Base-by-base conservation (phyloP, 2,797 vertebrate species). In the Enoplosus armatus region DNA sequence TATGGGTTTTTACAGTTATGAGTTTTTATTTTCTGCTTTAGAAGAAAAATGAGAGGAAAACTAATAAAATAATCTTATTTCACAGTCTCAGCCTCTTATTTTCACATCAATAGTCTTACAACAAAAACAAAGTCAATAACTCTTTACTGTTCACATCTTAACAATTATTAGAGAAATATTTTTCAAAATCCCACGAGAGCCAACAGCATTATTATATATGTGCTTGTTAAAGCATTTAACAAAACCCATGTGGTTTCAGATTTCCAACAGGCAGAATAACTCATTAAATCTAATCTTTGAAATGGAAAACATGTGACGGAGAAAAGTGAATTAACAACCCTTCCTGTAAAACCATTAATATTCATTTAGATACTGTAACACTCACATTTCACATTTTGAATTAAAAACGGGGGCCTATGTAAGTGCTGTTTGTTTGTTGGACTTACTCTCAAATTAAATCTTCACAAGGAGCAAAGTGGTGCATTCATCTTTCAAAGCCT, bases 281-380 rank as follows among this genome's bases (percentile, higher is more conserved):
- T 82, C 54, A 77, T 77, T 77, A 60, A 77, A 66, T 64, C 1
- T 67, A 50, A 73, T 64, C 10, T 51, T 37, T 69, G 31, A 67
- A 67, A 69, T 67, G 39, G 58, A 56, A 74, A 78, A 68, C 48
- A 77, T 24, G 41, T 26, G 45, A 70, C 18, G 41, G 20, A 50
- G 9, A 22, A 31, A 63, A 69, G 6, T 69, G n/a, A 68, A 75
- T 75, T 51, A 72, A 39, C 54, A 47, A n/a, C 6, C 20, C 8
- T 65, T 6, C 18, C 4, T 39, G 20, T 27, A 43, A 80, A 75
- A 59, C 31, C 27, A 70, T 65, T 82, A 31, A 51, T 31, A 18
- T 47, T 47, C 2, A 45, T 77, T 72, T 27, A 37, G 24, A 56
- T 20, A 39, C 1, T 65, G 37, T 56, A 62, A 83, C 26, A 1